phyloP scores from a whole-genome alignment of 2,888 invertebrate species.

The Schizaphis graminum region DNA sequence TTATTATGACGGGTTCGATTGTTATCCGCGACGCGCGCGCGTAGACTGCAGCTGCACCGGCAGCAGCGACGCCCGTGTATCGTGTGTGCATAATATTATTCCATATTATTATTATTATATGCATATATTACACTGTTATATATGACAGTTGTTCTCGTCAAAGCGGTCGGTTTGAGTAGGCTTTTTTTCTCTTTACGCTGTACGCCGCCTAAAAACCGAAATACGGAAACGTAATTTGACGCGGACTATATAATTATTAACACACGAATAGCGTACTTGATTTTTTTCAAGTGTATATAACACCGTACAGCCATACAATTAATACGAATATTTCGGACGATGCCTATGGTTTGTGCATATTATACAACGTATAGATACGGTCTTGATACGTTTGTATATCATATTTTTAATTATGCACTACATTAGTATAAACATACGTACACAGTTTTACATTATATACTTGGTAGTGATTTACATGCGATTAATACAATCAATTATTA shows the following conservation, averaged over 20 bases:
- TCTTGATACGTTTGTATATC: not conserved
- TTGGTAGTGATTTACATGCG: not conserved
- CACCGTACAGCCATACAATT: not conserved
- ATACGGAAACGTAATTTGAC: not conserved
- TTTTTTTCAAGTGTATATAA: not conserved
- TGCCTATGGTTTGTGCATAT: not conserved
- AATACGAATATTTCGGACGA: not conserved
- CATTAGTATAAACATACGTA: not conserved
- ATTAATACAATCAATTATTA: not conserved
- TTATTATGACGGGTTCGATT: constrained; percentile 35
- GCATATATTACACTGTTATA: not conserved
- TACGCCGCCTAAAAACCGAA: not conserved
- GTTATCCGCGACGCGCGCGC: constrained; percentile 34
- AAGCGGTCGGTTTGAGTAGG: not conserved
- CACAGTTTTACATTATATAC: not conserved
- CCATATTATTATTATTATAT: not conserved
- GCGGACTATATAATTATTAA: not conserved
- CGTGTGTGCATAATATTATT: constrained; percentile 24
- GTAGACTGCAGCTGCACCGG: not conserved
- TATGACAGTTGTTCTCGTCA: not conserved
- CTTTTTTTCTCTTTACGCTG: not conserved
- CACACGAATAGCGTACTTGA: constrained; percentile 4
- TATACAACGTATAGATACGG: not conserved
- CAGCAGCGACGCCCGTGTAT: constrained; percentile 3
- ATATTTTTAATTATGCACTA: not conserved